Evolutionary conservation across 2,113 vertebrate genomes (phyloP).

Genomic region (Galbula dea): DNA sequence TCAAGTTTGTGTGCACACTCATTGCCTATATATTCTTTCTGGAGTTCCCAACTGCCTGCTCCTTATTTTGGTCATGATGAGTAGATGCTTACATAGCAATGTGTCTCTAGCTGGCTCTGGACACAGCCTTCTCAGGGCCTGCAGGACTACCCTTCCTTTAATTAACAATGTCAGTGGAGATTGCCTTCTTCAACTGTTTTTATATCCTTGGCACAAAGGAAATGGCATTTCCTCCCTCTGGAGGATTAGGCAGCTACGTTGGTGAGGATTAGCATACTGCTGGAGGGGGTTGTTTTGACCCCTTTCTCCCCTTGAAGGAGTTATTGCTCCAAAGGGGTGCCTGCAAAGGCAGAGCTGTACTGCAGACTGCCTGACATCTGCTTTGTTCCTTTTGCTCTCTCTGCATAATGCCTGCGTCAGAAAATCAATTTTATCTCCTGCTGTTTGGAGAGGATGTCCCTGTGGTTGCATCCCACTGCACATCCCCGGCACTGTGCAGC

Average conservation of each 20-base stretch:
- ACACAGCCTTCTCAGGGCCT: not conserved
- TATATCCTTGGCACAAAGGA: conserved; percentile 20
- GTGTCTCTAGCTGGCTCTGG: not conserved
- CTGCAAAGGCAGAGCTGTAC: not conserved
- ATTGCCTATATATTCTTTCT: not conserved
- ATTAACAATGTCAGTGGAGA: not conserved
- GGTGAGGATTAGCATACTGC: not conserved
- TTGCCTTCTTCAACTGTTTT: not conserved
- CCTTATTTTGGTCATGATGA: not conserved
- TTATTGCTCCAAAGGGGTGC: not conserved
- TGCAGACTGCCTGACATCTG: not conserved
- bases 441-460: not conserved
- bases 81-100: not conserved
- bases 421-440: not conserved
- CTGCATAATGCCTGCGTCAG: not conserved
- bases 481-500: fast-evolving
- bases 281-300: not conserved
- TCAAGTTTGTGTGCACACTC: not conserved
- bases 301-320: not conserved
- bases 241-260: conserved; percentile 11
- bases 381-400: not conserved
- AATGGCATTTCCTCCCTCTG: not conserved
- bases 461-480: not conserved
- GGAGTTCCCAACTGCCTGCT: not conserved
- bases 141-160: not conserved